Base-by-base conservation (phyloP, 2,113 vertebrate species). In the Acanthochromis polyacanthus region DNA sequence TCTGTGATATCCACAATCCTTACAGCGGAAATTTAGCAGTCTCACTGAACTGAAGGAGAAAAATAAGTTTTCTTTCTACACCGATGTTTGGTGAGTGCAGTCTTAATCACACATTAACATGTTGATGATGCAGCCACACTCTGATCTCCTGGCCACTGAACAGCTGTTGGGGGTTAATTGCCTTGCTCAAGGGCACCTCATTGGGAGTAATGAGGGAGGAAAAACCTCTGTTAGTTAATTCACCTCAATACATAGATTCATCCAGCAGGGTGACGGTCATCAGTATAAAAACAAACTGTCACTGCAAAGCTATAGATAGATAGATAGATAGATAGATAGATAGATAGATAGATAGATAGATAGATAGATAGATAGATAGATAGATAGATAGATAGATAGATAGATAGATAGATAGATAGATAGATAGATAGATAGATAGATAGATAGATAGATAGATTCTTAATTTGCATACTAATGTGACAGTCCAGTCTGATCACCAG, bases 101-200 rank as follows among this genome's bases (percentile, higher is more conserved):
- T 53, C 25, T 73, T 58, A 36, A 66, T 71, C 64, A 78, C 63
- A 63, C 23, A 32, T 63, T 56, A 32, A 45, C 75, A 57, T n/a
- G n/a, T 14, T 40, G 30, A 36, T 7, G 40, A 61, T 14, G n/a
- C 52, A 40, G 63, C 62, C 19, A 3, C 20, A 48, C 67, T 25
- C 36, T 17, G 19, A 72, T 22, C 52, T 15, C 36, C 8, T 1
- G 30, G 65, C 65, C 60, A 1, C 48, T 19, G 23, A 46, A 30
- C 73, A 69, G 51, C 73, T 68, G 63, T 0, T 23, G n/a, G 7
- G 11, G 62, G 73, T 73, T 73, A 69, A 85, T 45, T 61, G 70
- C 25, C 28, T 56, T 57, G 83, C 75, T 78, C 70, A 66, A 48
- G 65, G 65, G 60, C 69, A 66, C 30, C 62, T 78, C 43, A 57